A percentile compares a stretch with the other conserved stretches of the same genome.
These are phyloP conservation scores for Lamproptera curius DNA, from an alignment of 2,888 invertebrate genomes.

Conservation along the genomic window DNA sequence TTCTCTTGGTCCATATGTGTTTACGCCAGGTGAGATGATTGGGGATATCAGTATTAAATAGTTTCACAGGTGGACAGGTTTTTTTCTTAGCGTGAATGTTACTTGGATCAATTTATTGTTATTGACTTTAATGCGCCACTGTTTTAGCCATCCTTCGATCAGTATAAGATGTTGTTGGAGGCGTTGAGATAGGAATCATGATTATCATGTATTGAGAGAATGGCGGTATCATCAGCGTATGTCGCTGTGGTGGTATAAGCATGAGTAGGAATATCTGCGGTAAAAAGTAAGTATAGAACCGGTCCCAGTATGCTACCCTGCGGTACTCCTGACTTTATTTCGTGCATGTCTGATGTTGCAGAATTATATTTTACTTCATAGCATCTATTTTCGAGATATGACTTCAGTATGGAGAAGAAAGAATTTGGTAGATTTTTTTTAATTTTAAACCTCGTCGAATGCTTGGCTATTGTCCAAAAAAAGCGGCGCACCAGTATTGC, in stretches of 20 bases:
- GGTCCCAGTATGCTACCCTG: slow-evolving; percentile 23
- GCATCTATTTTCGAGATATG: slow-evolving; percentile 18
- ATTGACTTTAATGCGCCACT: background rate
- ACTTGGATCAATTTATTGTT: background rate
- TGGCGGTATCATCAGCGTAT: background rate
- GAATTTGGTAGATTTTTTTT: slow-evolving; percentile 1
- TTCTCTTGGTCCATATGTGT: no score
- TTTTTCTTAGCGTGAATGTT: no score
- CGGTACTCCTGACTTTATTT: background rate
- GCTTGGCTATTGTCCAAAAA: background rate
- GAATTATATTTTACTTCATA: background rate
- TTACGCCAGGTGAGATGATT: no score
- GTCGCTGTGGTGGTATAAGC: background rate
- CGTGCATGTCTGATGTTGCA: background rate
- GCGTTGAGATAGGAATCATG: background rate
- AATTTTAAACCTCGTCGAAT: background rate
- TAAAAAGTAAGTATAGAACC: slow-evolving; percentile 17
- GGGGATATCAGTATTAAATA: no score
- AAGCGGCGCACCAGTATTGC: slow-evolving; percentile 18
- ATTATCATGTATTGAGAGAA: background rate
- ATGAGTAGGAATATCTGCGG: slow-evolving; percentile 15
- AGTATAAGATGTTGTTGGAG: background rate
- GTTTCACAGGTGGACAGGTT: no score
- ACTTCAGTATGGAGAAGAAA: slow-evolving; percentile 15
- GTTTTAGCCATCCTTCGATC: background rate